Evolutionary conservation across 1,140 invertebrate species (phyloP).

Genomic region (Rhizoglyphus robini): DNA sequence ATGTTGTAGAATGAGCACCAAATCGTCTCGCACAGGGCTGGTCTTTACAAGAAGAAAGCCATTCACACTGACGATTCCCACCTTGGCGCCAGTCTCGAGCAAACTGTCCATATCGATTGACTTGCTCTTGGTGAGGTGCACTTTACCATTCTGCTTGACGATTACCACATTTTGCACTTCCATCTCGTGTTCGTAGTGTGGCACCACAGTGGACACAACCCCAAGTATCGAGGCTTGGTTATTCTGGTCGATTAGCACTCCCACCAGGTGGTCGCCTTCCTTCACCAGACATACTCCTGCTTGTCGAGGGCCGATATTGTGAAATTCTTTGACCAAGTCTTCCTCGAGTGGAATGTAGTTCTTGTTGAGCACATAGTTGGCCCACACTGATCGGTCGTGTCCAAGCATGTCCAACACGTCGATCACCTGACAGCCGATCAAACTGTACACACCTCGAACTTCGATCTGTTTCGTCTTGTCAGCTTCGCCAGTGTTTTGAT

Average conservation of each 20-base stretch:
- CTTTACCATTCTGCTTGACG: neutral
- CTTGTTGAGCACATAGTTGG: neutral
- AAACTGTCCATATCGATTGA: too few species aligned
- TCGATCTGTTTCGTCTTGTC: too few species aligned
- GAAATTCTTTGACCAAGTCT: neutral
- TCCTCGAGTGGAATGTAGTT: neutral
- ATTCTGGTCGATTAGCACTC: neutral
- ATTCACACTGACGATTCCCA: neutral
- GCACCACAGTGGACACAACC: neutral
- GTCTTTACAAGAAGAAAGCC: neutral
- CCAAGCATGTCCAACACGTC: conserved; percentile 1
- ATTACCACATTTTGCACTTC: neutral
- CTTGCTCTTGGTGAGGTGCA: too few species aligned
- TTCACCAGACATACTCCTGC: neutral
- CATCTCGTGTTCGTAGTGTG: neutral
- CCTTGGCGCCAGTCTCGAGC: too few species aligned
- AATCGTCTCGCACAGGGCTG: too few species aligned
- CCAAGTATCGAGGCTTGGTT: neutral
- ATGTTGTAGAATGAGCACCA: neutral
- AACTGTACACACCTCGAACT: neutral
- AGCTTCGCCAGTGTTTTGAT: too few species aligned
- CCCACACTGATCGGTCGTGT: neutral
- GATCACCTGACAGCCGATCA: neutral
- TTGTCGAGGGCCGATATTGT: neutral
- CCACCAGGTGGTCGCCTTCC: neutral